These are phyloP conservation scores for Gymnobelideus leadbeateri DNA, from an alignment of 2,113 vertebrate genomes.

Conservation along the genomic window DNA sequence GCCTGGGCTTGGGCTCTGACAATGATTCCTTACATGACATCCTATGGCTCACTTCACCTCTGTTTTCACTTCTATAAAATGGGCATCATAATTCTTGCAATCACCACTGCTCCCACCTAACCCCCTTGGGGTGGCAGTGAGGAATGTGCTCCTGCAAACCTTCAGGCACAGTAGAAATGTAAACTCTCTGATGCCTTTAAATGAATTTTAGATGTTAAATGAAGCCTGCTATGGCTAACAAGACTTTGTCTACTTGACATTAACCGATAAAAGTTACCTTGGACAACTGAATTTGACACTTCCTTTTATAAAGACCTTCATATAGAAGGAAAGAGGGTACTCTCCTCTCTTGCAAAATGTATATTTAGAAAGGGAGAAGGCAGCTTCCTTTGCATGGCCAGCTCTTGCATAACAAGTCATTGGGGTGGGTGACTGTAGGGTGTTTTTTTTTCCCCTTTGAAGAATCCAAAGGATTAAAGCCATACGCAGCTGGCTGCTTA, in stretches of 20 bases:
- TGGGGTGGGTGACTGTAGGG: background rate
- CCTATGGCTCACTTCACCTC: background rate
- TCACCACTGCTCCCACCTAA: background rate
- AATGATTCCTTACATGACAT: background rate
- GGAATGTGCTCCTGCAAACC: background rate
- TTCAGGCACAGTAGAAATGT: background rate
- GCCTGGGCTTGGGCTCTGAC: background rate
- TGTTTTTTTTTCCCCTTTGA: background rate
- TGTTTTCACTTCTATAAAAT: background rate
- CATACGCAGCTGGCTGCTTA: background rate
- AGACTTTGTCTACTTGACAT: constrained; percentile 64
- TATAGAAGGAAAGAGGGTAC: constrained; percentile 49
- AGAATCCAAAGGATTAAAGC: background rate
- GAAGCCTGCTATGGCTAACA: constrained; percentile 51
- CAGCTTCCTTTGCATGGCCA: constrained; percentile 51
- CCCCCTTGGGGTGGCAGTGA: background rate
- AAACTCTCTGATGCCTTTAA: constrained; percentile 26
- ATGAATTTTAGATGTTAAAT: constrained; percentile 68
- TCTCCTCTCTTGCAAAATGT: constrained; percentile 70
- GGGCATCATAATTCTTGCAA: background rate
- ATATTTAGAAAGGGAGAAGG: constrained; percentile 60
- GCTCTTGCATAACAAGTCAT: constrained; percentile 15
- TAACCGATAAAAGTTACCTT: constrained; percentile 61
- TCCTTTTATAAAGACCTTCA: constrained; percentile 58
- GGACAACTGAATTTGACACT: constrained; percentile 63